These are phyloP conservation scores for Aradus depressus DNA, from an alignment of 2,888 invertebrate species.

Conservation along the genomic window DNA sequence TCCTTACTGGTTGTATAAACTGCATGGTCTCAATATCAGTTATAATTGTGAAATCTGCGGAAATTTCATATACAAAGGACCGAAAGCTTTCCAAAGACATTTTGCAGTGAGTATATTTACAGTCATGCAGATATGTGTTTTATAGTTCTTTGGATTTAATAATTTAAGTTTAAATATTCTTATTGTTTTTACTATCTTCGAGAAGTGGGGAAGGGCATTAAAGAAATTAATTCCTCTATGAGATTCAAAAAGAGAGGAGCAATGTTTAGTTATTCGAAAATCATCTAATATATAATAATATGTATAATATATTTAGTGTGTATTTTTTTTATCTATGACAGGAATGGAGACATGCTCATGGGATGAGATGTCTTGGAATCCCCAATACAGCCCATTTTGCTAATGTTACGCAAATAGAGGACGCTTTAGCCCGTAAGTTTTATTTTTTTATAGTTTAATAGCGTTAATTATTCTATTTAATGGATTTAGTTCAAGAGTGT, in stretches of 20 bases:
- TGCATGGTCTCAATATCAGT: constrained; percentile 96
- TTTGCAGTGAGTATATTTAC: constrained; percentile 70
- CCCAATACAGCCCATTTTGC: constrained; percentile 99
- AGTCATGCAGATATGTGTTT: too few species aligned
- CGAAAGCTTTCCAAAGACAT: constrained; percentile 98
- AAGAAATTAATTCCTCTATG: neutral
- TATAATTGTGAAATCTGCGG: constrained; percentile 99
- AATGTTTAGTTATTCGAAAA: neutral
- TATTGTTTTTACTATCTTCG: neutral
- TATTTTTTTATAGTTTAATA: too few species aligned
- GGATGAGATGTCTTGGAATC: constrained; percentile 72
- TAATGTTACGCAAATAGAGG: constrained; percentile 97
- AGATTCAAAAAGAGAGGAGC: neutral
- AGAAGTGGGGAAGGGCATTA: neutral
- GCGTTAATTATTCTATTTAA: too few species aligned
- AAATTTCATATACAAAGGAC: constrained; percentile 95
- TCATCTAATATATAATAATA: neutral
- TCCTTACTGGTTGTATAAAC: constrained; percentile 97
- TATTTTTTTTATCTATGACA: constrained; percentile 32
- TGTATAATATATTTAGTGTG: neutral
- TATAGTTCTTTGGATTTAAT: neutral
- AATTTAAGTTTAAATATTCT: neutral
- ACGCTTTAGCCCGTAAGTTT: constrained; percentile 83
- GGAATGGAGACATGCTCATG: constrained; percentile 54
- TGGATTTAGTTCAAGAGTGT: too few species aligned